Conservation (phyloP, 30 jellyfish, hydroid and myxozoan species). For the Hydractinia symbiolongicarpus region DNA sequence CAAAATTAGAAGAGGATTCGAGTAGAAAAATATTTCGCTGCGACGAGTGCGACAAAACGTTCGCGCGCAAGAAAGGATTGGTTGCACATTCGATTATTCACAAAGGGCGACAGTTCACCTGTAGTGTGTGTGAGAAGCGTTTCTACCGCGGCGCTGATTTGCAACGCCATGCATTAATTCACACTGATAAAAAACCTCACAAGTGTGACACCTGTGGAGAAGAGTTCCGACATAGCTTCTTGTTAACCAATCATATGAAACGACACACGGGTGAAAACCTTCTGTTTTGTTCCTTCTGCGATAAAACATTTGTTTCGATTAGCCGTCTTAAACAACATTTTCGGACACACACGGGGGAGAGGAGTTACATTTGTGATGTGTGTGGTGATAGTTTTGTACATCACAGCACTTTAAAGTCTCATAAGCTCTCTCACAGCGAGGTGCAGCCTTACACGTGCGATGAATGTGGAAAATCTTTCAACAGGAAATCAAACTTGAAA, state of each 20-base stretch:
- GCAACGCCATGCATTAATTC: neutral
- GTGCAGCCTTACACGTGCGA: neutral
- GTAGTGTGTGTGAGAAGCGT: neutral
- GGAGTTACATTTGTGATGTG: neutral
- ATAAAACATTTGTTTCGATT: neutral
- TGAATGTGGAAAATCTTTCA: neutral
- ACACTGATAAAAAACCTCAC: constrained; percentile 8
- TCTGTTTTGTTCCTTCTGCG: neutral
- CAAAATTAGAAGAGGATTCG: neutral
- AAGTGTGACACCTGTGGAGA: constrained; percentile 3
- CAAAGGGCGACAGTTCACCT: neutral
- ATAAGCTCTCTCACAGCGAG: neutral
- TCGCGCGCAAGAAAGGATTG: neutral
- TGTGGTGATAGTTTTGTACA: constrained; percentile 8
- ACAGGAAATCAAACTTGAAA: neutral
- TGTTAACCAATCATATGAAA: neutral
- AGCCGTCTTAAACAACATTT: neutral
- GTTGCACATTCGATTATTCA: neutral
- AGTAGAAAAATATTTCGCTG: neutral
- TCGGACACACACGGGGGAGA: constrained; percentile 5
- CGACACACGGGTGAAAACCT: neutral
- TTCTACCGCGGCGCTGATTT: neutral
- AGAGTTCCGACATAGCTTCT: constrained; percentile 9
- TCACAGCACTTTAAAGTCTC: neutral
- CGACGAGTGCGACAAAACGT: constrained; percentile 10